A percentile compares a stretch with the other conserved stretches of the same genome.
phyloP scores from a whole-genome alignment of 35 echinoderm and acorn worm genomes.

The Patiria miniata region DNA sequence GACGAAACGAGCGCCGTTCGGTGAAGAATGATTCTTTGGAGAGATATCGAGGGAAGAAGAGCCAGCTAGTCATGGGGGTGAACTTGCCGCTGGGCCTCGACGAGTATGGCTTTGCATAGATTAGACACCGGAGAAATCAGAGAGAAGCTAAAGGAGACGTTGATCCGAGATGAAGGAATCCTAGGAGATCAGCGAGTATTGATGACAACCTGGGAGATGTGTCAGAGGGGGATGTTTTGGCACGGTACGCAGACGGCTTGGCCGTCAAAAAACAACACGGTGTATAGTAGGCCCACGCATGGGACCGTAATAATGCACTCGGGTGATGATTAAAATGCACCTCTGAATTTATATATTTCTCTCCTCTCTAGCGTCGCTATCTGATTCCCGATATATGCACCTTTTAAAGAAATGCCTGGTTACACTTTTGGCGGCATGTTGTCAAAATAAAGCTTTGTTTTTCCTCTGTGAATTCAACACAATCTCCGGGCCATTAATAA shows the following conservation, averaged over 20 bases:
- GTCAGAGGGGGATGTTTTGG: conserved; percentile 6
- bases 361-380: too few species aligned
- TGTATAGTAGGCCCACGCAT: not conserved
- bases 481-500: too few species aligned
- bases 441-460: not conserved
- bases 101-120: conserved; percentile 30
- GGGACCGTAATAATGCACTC: not conserved
- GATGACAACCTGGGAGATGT: not conserved
- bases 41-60: not conserved
- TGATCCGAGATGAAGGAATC: conserved; percentile 7
- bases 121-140: not conserved
- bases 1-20: not conserved
- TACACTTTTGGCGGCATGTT: not conserved
- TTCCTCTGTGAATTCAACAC: too few species aligned
- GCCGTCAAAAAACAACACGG: conserved; percentile 21
- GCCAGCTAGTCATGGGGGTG: not conserved
- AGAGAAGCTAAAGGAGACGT: not conserved
- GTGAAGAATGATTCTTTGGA: not conserved
- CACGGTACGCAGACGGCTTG: not conserved
- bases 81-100: not conserved
- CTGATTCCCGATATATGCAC: not conserved
- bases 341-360: too few species aligned
- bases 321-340: not conserved
- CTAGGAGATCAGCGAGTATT: conserved; percentile 24
- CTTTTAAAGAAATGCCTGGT: not conserved